Percentiles rank a stretch among this genome's conserved stretches.
phyloP scores from a whole-genome alignment of 2,113 vertebrate species.

The Aviceda subcristata region DNA sequence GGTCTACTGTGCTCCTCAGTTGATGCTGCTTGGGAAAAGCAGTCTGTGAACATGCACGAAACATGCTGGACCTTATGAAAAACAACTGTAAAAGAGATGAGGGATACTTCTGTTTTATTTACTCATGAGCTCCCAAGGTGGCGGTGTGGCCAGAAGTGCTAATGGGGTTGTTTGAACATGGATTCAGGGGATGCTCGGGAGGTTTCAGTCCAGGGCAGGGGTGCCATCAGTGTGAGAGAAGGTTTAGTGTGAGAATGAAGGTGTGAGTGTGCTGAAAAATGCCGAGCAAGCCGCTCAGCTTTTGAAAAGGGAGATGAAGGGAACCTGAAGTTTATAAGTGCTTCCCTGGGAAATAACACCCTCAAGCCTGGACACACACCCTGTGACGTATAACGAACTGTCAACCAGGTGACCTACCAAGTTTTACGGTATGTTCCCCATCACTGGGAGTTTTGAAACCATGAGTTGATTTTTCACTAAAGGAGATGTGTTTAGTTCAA shows the following conservation, averaged over 20 bases:
- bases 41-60: not conserved
- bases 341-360: not conserved
- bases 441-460: not conserved
- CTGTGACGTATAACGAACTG: not conserved
- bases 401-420: not conserved
- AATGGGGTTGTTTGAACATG: not conserved
- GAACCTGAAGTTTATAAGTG: not conserved
- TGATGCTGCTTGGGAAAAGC: not conserved
- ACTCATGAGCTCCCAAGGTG: not conserved
- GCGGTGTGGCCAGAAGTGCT: not conserved
- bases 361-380: not conserved
- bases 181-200: not conserved
- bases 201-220: not conserved
- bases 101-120: not conserved
- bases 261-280: not conserved
- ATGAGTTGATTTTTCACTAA: not conserved
- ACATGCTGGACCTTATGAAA: not conserved
- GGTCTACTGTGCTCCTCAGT: not conserved
- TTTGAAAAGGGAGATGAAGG: not conserved
- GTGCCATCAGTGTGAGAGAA: fast-evolving
- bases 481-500: not conserved
- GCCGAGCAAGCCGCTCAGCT: not conserved
- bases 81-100: not conserved
- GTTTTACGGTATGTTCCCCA: not conserved
- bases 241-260: not conserved